Base-by-base conservation (phyloP, 2,113 vertebrate genomes). In the Piaya cayana region DNA sequence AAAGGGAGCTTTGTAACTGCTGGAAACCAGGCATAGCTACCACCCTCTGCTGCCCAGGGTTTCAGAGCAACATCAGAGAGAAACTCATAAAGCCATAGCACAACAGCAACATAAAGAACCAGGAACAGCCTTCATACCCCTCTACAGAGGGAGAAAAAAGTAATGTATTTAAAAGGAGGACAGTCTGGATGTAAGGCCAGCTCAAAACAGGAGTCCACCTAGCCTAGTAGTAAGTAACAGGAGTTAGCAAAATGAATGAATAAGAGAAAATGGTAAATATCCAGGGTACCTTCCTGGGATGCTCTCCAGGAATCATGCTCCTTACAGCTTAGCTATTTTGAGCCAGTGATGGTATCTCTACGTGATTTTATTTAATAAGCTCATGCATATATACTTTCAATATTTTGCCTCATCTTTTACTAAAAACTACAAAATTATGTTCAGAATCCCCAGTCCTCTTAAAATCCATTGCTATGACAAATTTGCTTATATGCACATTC, bases 41-140 rank as follows among this genome's bases (percentile, higher is more conserved):
- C 63, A 50, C 10, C 16, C 34, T 59, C 53, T 8, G 7, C 6
- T 64, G 45, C 52, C 59, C 12, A 11, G 8, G 47, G 23, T 34
- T 56, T 72, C 16, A 14, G 32, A 70, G 49, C 30, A 70, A 37
- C 18, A 60, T 26, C 49, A 69, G 49, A 60, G 11, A 37, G 4
- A 60, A 58, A 34, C 22, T 42, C 39, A 22, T 15, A 25, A 0
- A 39, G 79, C 43, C 68, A 69, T 25, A 45, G 36, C 0, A 0
- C 2, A 43, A 37, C 2, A 67, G 14, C 34, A 65, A 27, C n/a
- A 23, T 13, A 30, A 1, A 20, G 59, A 72, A 63, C 74, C 10
- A 47, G 39, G 32, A 55, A 70, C 30, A 84, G 55, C 68, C 43
- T 43, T 59, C 15, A 5, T 15, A 36, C 15, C 30, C 20, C 39